Evolutionary conservation across 2,113 vertebrate genomes (phyloP), one percentile per base, ranked within the genome.

Genomic region (Phalacrocorax carbo): DNA sequence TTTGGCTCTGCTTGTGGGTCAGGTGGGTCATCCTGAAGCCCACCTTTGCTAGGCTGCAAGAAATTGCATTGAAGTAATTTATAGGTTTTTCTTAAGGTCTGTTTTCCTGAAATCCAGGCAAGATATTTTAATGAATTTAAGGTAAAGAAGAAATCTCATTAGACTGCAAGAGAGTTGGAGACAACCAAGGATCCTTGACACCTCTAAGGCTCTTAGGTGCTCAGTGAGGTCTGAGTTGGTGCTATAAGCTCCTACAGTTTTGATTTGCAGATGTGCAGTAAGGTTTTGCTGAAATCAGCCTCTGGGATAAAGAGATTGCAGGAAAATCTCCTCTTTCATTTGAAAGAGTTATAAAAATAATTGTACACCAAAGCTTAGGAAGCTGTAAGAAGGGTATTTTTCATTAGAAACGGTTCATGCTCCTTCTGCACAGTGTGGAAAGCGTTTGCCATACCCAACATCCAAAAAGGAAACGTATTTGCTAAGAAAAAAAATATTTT

Each of bases 211-310:
- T 85, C 58, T 77, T 64, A 52, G 49, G 38, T 48, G 25, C 36
- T 66, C 40, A 36, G 0, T 3, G 7, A 55, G 21, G 32, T 70
- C 40, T 49, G 52, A 40, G 32, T n/a, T 1, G 0, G 23, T 51
- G n/a, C n/a, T 70, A 6, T 49, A 44, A 81, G 34, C 15, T 34
- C 27, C 68, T 65, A 10, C 13, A 22, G 6, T 57, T 91, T 75
- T 76, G 75, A 51, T 65, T 77, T 88, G 10, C n/a, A 51, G 68
- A 34, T 55, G 46, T 46, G 44, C 46, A 85, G 10, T 49, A 30
- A 49, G 13, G 10, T 76, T 78, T 78, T 92, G 38, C 84, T 94
- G 55, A 93, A 92, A 66, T 73, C 60, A 73, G 19, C 64, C 79
- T 87, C 27, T 26, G 27, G 11, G 11, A 62, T 86, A 34, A 90